Percentiles rank a stretch among this genome's conserved stretches.
Evolutionary conservation across 2,797 vertebrate genomes (phyloP).

Genomic region (Cirrhinus mrigala): DNA sequence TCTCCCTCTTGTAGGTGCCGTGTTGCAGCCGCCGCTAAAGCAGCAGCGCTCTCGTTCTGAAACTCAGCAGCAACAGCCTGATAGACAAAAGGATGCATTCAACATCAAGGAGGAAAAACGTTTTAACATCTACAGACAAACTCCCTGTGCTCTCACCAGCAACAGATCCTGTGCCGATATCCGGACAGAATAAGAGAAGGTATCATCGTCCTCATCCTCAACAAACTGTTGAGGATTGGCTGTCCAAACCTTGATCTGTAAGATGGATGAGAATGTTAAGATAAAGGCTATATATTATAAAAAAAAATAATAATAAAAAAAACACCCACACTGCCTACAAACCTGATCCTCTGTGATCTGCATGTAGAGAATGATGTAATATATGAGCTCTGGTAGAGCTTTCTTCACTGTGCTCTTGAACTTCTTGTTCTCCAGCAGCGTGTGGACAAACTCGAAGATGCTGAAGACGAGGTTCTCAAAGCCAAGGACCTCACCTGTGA

Average conservation of each 20-base stretch:
- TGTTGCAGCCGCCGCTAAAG: slow-evolving; percentile 94
- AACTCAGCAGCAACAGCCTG: slow-evolving; percentile 97
- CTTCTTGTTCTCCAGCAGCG: slow-evolving; percentile 95
- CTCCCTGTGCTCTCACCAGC: slow-evolving; percentile 82
- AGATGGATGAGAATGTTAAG: not conserved
- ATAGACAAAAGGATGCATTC: not conserved
- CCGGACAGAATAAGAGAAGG: slow-evolving; percentile 97
- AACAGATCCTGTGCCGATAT: slow-evolving; percentile 96
- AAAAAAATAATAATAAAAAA: not conserved
- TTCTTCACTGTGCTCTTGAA: slow-evolving; percentile 98
- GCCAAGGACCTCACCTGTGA: slow-evolving; percentile 93
- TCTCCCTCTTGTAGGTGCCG: slow-evolving; percentile 96
- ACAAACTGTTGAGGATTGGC: slow-evolving; percentile 98
- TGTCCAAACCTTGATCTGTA: slow-evolving; percentile 96
- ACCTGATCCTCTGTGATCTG: slow-evolving; percentile 99
- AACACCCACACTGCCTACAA: slow-evolving; percentile 49
- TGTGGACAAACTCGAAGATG: slow-evolving; percentile 99
- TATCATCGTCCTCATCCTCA: slow-evolving; percentile 98
- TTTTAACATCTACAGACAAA: slow-evolving; percentile 10
- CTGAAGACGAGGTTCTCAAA: slow-evolving; percentile 99
- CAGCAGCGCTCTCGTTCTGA: slow-evolving; percentile 96
- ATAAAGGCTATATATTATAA: not conserved
- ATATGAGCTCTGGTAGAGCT: slow-evolving; percentile 95
- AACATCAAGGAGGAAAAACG: not conserved
- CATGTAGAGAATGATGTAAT: slow-evolving; percentile 98